phyloP scores from a whole-genome alignment of 2,797 vertebrate genomes.

The Lacerta viridis region DNA sequence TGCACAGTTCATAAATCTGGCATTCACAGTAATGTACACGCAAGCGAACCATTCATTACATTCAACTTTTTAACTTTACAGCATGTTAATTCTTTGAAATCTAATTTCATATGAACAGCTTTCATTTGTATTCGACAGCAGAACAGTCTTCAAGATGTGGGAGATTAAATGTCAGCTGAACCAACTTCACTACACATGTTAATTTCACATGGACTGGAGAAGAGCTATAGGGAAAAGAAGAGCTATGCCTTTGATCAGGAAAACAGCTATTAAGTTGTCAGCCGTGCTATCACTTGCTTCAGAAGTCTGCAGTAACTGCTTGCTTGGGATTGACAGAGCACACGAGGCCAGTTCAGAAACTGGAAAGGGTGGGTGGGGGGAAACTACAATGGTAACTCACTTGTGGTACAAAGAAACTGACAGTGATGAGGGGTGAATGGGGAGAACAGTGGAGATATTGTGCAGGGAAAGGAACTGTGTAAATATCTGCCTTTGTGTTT shows the following conservation, averaged over 20 bases:
- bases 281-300: conserved; percentile 65
- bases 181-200: conserved; percentile 41
- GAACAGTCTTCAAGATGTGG: not conserved
- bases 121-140: conserved; percentile 2
- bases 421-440: not conserved
- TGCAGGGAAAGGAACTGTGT: not conserved
- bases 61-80: not conserved
- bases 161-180: conserved; percentile 26
- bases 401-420: not conserved
- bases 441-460: not conserved
- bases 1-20: not conserved
- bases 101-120: conserved; percentile 16
- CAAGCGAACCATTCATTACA: not conserved
- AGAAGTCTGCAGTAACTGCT: conserved; percentile 52
- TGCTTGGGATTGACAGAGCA: conserved; percentile 58
- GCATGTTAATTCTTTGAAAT: not conserved
- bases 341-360: conserved; percentile 44
- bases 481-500: not conserved
- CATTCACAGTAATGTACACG: not conserved
- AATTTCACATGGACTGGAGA: conserved; percentile 55
- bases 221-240: conserved; percentile 11
- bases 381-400: conserved; percentile 63
- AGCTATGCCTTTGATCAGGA: conserved; percentile 48
- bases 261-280: conserved; percentile 71
- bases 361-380: not conserved